Conservation (phyloP, 2,888 invertebrate genomes). For the Taphrorychus bicolor region DNA sequence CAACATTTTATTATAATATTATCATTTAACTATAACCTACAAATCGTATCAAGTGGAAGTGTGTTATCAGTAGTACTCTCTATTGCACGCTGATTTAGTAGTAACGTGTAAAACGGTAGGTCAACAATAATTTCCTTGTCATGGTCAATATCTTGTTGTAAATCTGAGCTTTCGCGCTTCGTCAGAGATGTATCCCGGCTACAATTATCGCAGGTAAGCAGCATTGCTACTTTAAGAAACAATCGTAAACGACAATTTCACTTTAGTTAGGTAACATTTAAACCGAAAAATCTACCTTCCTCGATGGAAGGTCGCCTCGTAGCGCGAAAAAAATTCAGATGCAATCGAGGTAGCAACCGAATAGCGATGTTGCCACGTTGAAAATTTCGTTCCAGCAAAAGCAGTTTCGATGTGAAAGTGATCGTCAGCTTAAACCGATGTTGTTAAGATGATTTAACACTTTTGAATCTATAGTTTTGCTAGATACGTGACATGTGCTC, state of each 20-base stretch:
- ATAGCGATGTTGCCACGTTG: conserved; percentile 11
- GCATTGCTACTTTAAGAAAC: neutral
- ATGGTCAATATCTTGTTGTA: neutral
- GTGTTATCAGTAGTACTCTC: neutral
- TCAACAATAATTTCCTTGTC: conserved; percentile 2
- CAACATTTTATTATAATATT: too few relatives aligned
- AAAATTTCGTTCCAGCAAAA: too few relatives aligned
- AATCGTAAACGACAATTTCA: neutral
- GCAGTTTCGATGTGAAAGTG: neutral
- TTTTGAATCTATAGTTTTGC: too few relatives aligned
- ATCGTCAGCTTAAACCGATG: too few relatives aligned
- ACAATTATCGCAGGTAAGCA: neutral
- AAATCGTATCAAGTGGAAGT: too few relatives aligned
- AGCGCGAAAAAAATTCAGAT: conserved; percentile 1
- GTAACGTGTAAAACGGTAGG: neutral
- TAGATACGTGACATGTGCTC: too few relatives aligned
- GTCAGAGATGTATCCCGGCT: neutral
- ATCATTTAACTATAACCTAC: neutral
- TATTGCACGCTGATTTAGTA: neutral
- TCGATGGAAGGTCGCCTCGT: neutral
- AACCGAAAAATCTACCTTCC: conserved; percentile 1
- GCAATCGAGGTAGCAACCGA: neutral
- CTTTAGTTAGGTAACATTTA: neutral
- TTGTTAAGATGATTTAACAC: too few relatives aligned
- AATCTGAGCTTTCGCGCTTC: neutral